Percentiles rank a stretch among this genome's conserved stretches.
Conservation (phyloP, 2,888 invertebrate species). For the Orthosia gothica region DNA sequence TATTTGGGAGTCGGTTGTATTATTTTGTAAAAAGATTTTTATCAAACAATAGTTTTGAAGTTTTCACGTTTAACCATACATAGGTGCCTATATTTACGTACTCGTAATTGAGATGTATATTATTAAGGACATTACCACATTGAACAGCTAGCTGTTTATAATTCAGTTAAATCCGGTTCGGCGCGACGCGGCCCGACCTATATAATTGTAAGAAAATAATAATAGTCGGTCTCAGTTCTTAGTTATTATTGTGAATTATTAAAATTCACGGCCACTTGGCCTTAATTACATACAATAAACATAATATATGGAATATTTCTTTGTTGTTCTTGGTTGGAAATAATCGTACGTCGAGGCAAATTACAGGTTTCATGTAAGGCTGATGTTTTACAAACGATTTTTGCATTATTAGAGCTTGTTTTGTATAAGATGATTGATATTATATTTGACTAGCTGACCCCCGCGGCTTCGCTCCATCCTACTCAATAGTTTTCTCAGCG, state of each 20-base stretch:
- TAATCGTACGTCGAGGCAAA: background rate
- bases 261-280: constrained; percentile 29
- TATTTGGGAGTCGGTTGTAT: too few species aligned
- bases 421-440: too few species aligned
- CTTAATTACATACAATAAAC: constrained; percentile 12
- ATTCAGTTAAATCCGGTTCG: constrained; percentile 50
- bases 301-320: constrained; percentile 2
- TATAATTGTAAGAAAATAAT: constrained; percentile 56
- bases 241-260: constrained; percentile 52
- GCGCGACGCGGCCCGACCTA: constrained; percentile 21
- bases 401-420: background rate
- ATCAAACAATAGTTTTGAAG: too few species aligned
- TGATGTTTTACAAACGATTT: background rate
- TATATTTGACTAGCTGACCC: too few species aligned
- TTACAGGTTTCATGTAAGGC: background rate
- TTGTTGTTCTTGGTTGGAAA: constrained; percentile 7
- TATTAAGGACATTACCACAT: constrained; percentile 14
- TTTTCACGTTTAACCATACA: background rate
- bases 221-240: constrained; percentile 2
- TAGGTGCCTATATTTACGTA: background rate
- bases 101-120: constrained; percentile 19
- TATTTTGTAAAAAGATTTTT: too few species aligned
- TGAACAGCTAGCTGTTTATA: constrained; percentile 45
- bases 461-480: too few species aligned
- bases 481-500: too few species aligned